Evolutionary conservation across 2,113 vertebrate genomes (phyloP).

Genomic region (Penelope pileata): DNA sequence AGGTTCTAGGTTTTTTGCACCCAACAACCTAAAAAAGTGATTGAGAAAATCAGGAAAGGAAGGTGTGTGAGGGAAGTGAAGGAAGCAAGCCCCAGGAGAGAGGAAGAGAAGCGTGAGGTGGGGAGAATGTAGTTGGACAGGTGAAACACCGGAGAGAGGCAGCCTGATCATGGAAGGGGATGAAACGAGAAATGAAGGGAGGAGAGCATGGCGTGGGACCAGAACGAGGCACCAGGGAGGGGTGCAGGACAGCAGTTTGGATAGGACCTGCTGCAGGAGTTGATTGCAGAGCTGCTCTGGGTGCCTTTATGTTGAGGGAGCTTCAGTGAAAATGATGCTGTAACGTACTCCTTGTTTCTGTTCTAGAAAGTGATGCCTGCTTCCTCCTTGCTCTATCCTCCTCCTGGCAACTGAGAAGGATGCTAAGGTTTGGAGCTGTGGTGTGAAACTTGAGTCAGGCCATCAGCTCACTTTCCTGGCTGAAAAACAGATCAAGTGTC

Average conservation of each 20-base stretch:
- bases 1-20: background rate
- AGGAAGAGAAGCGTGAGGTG: background rate
- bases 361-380: background rate
- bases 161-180: background rate
- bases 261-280: background rate
- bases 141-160: background rate
- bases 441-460: background rate
- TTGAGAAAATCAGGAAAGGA: background rate
- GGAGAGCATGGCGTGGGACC: background rate
- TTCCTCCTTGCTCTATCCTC: background rate
- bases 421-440: background rate
- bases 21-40: background rate
- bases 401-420: background rate
- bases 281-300: background rate
- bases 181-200: background rate
- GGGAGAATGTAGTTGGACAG: background rate
- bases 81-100: background rate
- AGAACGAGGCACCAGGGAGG: background rate
- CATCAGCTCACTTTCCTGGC: background rate
- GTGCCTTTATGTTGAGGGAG: background rate
- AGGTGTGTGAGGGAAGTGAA: background rate
- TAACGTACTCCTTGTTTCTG: background rate
- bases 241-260: background rate
- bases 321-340: background rate
- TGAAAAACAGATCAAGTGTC: background rate